Evolutionary conservation across 2,888 invertebrate species (phyloP), one percentile per base, ranked within the genome.

Genomic region (Venusia cambrica): DNA sequence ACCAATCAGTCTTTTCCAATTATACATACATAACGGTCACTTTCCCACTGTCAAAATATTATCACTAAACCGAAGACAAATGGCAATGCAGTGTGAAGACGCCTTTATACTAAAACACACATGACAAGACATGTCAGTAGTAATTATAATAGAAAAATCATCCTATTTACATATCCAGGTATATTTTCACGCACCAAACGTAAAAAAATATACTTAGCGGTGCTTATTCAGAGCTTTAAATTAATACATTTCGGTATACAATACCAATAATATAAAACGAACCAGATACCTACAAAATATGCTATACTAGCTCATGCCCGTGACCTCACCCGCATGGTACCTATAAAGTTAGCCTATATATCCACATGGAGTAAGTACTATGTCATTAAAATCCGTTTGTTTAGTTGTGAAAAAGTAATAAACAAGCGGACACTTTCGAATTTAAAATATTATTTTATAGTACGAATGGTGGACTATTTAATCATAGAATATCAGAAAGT

Each of bases 41-140:
- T 10, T 33, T 24, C 8, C 20, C 37, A 39, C 26, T 38, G 36
- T 37, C 32, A 42, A 38, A 39, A 38, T 34, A 35, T 45, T 42
- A 47, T 24, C 37, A 42, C 49, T 30, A 42, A 39, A 38, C 47
- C 36, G 28, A 35, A 38, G 44, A 44, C 42, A 19, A 25, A 26
- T 37, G 24, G 32, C 34, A 17, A n/a, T 17, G 8, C 34, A 44
- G 34, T 44, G 49, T 10, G 36, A 44, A 31, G 28, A 37, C 24
- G 8, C 33, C 38, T 41, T 38, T 43, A 40, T 5, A 7, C 11
- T n/a, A 6, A 9, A 34, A 30, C 16, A 29, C 20, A 20, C 12
- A n/a, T 18, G 5, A 16, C 24, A 19, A 19, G 11, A 15, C 24
- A 16, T 18, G 14, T 18, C 28, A 28, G 24, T 16, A 14, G 8